These are phyloP conservation scores for Dasyurus viverrinus DNA, from an alignment of 2,113 vertebrate genomes.

Conservation along the genomic window DNA sequence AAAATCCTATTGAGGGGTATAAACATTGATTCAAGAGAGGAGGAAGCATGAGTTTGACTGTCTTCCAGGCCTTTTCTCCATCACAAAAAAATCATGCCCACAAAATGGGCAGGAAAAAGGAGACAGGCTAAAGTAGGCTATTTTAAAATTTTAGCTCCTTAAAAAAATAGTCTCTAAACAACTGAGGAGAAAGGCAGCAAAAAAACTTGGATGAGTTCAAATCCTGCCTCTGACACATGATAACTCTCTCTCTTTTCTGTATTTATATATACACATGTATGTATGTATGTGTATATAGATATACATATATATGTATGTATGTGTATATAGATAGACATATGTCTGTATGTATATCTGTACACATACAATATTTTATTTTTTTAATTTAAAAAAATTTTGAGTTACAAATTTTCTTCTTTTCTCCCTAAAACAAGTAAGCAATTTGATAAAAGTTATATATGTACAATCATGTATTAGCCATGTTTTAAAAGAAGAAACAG, in stretches of 20 bases:
- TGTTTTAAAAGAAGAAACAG: background rate
- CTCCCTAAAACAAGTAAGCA: background rate
- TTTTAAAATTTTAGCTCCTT: background rate
- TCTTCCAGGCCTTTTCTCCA: conserved; percentile 69
- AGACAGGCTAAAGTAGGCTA: conserved; percentile 25
- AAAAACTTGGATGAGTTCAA: background rate
- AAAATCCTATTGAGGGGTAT: conserved; percentile 64
- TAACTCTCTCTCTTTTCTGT: too few species aligned
- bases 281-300: too few species aligned
- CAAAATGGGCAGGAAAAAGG: conserved; percentile 67
- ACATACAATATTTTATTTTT: too few species aligned
- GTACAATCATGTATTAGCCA: background rate
- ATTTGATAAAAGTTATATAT: background rate
- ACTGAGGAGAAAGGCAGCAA: background rate
- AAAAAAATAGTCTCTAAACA: conserved; percentile 57
- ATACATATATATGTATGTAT: too few species aligned
- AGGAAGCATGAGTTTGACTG: conserved; percentile 60
- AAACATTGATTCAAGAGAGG: conserved; percentile 67
- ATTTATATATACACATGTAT: too few species aligned
- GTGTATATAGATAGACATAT: too few species aligned
- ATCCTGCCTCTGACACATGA: background rate
- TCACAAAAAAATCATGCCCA: conserved; percentile 64
- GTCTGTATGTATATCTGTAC: too few species aligned
- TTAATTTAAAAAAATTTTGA: background rate
- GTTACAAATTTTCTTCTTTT: background rate